Evolutionary conservation across 2,888 invertebrate species (phyloP), one percentile per base, ranked within the genome.

Genomic region (Drosophila kuntzei): DNA sequence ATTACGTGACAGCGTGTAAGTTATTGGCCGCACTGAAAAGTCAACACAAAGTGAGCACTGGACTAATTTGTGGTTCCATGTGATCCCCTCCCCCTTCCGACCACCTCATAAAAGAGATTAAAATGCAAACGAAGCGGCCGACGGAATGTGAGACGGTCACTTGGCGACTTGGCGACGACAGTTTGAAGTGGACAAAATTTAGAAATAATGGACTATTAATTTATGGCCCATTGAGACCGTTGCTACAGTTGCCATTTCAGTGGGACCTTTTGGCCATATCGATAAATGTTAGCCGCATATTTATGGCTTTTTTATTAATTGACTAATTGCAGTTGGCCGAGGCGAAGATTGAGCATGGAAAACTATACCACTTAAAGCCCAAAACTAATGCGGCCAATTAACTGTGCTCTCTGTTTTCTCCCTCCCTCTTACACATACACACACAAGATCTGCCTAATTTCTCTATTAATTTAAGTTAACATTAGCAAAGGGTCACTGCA

Each of bases 141-240:
- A 57, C 74, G 67, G 69, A 55, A 75, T 69, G 61, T 43, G 61
- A 50, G 44, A 51, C 71, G 61, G 55, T 58, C 64, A 53, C 27
- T 53, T 53, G 78, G 66, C 81, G 69, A 76, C 83, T 79, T 57
- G 71, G 65, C 87, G 87, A 79, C 87, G 89, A 89, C 88, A 87
- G 83, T 71, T 85, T 89, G 71, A 76, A 85, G 84, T 81, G 86
- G 75, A 82, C 86, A 87, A 89, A 86, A 79, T 85, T 89, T 82
- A 73, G 80, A 85, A 87, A 89, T 87, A 89, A 87, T 89, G 85
- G 89, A 77, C 89, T 84, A 80, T 88, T 89, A 89, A 89, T 87
- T 87, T 87, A 87, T 83, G 69, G 80, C 77, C 57, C 55, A 62
- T 14, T 32, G 61, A 46, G 46, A 53, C 59, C 34, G 53, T 27